Evolutionary conservation across 1,140 invertebrate species (phyloP).

Genomic region (Drosophila pachea): DNA sequence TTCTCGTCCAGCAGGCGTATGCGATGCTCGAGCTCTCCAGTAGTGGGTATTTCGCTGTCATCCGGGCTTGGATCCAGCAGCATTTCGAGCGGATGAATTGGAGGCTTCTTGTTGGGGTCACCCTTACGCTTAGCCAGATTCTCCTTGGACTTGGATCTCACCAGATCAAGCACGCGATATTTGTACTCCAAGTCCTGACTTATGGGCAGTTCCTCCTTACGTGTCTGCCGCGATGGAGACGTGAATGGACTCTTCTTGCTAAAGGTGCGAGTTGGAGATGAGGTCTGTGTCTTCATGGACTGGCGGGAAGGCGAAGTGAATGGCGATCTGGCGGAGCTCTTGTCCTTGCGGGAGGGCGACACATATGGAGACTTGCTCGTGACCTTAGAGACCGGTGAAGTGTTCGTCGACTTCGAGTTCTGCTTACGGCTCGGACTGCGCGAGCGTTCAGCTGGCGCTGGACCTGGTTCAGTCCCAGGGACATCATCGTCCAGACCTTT

Average conservation of each 20-base stretch:
- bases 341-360: conserved; percentile 50
- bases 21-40: conserved; percentile 69
- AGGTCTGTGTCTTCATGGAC: conserved; percentile 41
- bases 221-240: conserved; percentile 49
- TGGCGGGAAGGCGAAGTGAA: conserved; percentile 51
- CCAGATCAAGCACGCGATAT: conserved; percentile 66
- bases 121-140: conserved; percentile 51
- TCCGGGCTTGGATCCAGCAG: conserved; percentile 70
- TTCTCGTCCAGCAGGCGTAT: conserved; percentile 67
- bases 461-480: neutral
- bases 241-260: conserved; percentile 47
- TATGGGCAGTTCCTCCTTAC: conserved; percentile 56
- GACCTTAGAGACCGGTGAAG: conserved; percentile 45
- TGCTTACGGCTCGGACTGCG: conserved; percentile 56
- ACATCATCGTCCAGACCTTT: conserved; percentile 65
- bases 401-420: conserved; percentile 38
- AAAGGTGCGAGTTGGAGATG: conserved; percentile 50
- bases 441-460: conserved; percentile 33
- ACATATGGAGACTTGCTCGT: conserved; percentile 50
- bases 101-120: conserved; percentile 59
- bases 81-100: conserved; percentile 75
- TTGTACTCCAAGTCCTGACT: conserved; percentile 71
- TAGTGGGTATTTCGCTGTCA: conserved; percentile 64
- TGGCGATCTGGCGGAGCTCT: conserved; percentile 44
- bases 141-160: conserved; percentile 70